These are phyloP conservation scores for Hystrix cristata DNA, from an alignment of 2,113 vertebrate genomes.

Conservation along the genomic window DNA sequence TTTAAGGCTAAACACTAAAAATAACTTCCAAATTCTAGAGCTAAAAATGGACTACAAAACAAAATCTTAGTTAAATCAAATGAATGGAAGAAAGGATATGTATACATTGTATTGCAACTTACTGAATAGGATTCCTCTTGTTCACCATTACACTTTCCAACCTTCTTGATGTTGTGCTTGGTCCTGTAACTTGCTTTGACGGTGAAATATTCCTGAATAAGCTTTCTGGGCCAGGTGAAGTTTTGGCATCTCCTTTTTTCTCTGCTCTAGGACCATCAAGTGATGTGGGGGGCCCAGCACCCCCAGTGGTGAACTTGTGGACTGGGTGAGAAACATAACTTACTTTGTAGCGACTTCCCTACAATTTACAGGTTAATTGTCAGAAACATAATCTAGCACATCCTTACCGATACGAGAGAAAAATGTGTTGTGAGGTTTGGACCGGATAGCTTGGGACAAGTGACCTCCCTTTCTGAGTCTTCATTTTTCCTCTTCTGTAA, in stretches of 20 bases:
- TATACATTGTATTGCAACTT: no score
- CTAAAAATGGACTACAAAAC: not conserved
- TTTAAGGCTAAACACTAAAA: slow-evolving; percentile 23
- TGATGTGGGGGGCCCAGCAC: not conserved
- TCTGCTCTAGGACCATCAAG: not conserved
- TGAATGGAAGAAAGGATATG: not conserved
- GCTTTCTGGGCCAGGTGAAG: not conserved
- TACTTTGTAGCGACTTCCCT: not conserved
- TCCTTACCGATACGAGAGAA: not conserved
- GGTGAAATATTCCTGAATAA: not conserved
- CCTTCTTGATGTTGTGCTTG: not conserved
- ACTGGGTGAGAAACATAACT: not conserved
- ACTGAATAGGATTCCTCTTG: not conserved
- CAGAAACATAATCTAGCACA: not conserved
- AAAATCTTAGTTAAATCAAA: not conserved
- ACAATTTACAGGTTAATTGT: not conserved
- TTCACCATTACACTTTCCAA: not conserved
- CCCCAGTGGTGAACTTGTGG: not conserved
- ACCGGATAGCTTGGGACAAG: not conserved
- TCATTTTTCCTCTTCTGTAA: not conserved
- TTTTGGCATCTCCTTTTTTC: not conserved
- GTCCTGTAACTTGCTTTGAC: not conserved
- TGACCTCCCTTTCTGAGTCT: not conserved
- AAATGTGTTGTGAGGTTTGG: not conserved
- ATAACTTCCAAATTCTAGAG: not conserved